phyloP scores from a whole-genome alignment of 2,797 vertebrate species.

The Carcharodon carcharias region DNA sequence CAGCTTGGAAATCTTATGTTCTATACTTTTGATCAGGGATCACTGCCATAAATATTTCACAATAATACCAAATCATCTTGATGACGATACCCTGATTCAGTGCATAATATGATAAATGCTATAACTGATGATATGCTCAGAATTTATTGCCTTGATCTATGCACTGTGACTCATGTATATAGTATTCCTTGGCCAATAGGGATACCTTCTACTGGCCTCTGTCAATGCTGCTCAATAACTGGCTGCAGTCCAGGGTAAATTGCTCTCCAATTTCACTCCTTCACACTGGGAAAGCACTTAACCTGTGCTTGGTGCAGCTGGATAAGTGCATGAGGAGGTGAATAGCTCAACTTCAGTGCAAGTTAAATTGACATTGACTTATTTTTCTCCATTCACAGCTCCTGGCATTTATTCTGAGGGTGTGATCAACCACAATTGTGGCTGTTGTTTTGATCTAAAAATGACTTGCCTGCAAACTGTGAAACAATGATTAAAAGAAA shows the following conservation, averaged over 20 bases:
- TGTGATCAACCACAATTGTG: background rate
- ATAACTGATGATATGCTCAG: background rate
- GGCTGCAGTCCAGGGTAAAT: background rate
- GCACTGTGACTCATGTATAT: background rate
- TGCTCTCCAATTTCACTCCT: background rate
- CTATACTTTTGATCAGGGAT: background rate
- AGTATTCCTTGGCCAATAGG: background rate
- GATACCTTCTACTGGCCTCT: background rate
- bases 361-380: background rate
- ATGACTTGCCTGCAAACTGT: background rate
- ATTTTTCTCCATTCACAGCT: background rate
- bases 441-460: background rate
- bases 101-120: background rate
- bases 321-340: background rate
- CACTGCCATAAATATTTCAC: background rate
- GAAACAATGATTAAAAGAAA: background rate
- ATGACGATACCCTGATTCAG: background rate
- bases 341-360: background rate
- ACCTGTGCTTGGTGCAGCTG: background rate
- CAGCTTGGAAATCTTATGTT: background rate
- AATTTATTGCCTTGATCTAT: constrained; percentile 2
- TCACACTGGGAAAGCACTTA: background rate
- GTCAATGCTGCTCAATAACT: background rate
- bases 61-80: background rate
- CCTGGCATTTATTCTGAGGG: background rate